Evolutionary conservation across 2,888 invertebrate species (phyloP).

Genomic region (Andrena bucephala): DNA sequence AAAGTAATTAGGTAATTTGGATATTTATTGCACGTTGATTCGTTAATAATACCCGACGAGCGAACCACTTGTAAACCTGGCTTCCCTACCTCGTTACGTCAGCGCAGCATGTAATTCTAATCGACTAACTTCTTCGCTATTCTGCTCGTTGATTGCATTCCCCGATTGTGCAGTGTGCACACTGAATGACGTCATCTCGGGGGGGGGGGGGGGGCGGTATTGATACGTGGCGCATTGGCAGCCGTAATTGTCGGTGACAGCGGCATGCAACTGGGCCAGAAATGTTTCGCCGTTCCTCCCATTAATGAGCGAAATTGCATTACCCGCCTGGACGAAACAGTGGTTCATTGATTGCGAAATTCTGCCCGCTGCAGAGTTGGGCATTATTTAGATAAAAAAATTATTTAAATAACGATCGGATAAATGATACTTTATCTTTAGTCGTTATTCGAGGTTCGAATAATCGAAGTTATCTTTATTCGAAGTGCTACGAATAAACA

Average conservation of each 20-base stretch:
- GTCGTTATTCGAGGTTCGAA: too few species aligned
- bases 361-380: background rate
- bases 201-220: constrained; percentile 5
- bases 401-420: too few species aligned
- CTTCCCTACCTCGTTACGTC: background rate
- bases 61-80: background rate
- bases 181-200: constrained; percentile 22
- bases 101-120: background rate
- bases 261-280: constrained; percentile 44
- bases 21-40: background rate
- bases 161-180: constrained; percentile 15
- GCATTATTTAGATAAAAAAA: too few species aligned
- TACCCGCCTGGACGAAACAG: constrained; percentile 37
- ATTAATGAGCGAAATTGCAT: constrained; percentile 47
- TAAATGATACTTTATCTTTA: too few species aligned
- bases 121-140: constrained; percentile 15
- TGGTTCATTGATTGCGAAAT: constrained; percentile 45
- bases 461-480: too few species aligned
- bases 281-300: constrained; percentile 39
- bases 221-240: constrained; percentile 26
- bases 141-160: constrained; percentile 15
- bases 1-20: background rate
- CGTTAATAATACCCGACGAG: background rate
- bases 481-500: too few species aligned
- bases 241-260: constrained; percentile 48